A percentile compares a stretch with the other conserved stretches of the same genome.
Evolutionary conservation across 1,140 invertebrate genomes (phyloP).

Genomic region (Marisa cornuarietis): DNA sequence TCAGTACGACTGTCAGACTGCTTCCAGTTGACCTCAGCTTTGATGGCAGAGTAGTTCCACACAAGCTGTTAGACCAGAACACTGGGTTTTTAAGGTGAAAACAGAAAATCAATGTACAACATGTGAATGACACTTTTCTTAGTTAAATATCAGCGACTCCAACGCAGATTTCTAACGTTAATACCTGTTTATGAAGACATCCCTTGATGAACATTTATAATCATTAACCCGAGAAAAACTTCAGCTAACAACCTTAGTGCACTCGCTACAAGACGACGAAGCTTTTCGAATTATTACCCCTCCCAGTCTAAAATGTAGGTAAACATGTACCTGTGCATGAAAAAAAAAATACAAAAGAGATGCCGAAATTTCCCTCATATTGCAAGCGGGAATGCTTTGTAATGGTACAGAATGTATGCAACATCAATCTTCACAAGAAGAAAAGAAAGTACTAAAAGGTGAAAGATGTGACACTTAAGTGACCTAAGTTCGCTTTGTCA

Average conservation of each 20-base stretch:
- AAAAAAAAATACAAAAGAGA: not conserved
- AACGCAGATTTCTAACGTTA: not conserved
- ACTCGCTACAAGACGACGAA: not conserved
- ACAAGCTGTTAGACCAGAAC: not conserved
- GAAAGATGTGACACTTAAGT: too few relatives aligned
- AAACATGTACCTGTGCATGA: too few relatives aligned
- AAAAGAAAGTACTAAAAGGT: too few relatives aligned
- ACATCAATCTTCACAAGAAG: too few relatives aligned
- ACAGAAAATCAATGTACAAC: not conserved
- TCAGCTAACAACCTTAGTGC: too few relatives aligned
- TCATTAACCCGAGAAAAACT: too few relatives aligned
- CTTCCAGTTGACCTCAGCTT: not conserved
- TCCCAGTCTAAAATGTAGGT: too few relatives aligned
- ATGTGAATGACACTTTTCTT: not conserved
- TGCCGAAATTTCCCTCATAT: not conserved
- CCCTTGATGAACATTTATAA: not conserved
- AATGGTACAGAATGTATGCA: too few relatives aligned
- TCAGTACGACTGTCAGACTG: not conserved
- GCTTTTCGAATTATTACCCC: too few relatives aligned
- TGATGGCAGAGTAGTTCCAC: not conserved
- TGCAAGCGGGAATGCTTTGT: too few relatives aligned
- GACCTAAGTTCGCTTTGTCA: too few relatives aligned
- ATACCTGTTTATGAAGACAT: rapidly evolving
- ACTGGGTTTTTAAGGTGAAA: not conserved
- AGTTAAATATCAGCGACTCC: not conserved